Conservation (phyloP, 2,797 vertebrate genomes). For the Carduelis carduelis region DNA sequence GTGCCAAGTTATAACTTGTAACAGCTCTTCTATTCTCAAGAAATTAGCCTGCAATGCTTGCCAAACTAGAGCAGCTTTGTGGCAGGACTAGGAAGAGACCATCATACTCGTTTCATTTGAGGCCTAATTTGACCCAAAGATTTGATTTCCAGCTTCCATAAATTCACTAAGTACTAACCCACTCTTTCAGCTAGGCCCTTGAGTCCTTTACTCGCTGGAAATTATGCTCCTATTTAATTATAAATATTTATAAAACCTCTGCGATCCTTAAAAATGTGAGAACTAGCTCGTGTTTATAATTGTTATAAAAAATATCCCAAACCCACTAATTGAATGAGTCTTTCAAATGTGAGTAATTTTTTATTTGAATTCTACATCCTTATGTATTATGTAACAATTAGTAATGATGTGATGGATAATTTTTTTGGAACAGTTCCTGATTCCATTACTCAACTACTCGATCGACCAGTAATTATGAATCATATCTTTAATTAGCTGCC, state of each 20-base stretch:
- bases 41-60: constrained; percentile 19
- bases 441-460: constrained; percentile 83
- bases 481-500: constrained; percentile 92
- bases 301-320: constrained; percentile 62
- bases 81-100: neutral
- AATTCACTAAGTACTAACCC: neutral
- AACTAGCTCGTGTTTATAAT: constrained; percentile 67
- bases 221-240: constrained; percentile 22
- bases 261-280: constrained; percentile 50
- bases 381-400: constrained; percentile 87
- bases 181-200: neutral
- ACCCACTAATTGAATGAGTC: constrained; percentile 59
- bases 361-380: constrained; percentile 77
- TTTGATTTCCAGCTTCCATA: constrained; percentile 25
- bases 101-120: neutral
- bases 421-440: constrained; percentile 85
- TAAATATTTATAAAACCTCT: constrained; percentile 61
- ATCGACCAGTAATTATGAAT: constrained; percentile 88
- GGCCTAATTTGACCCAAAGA: constrained; percentile 9
- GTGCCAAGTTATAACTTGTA: constrained; percentile 18
- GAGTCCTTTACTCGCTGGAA: neutral
- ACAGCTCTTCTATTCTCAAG: constrained; percentile 7
- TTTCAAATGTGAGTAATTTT: constrained; percentile 78
- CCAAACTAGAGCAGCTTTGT: neutral
- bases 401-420: constrained; percentile 82